Evolutionary conservation across 2,113 vertebrate genomes (phyloP).

Genomic region (Lophotis ruficrista): DNA sequence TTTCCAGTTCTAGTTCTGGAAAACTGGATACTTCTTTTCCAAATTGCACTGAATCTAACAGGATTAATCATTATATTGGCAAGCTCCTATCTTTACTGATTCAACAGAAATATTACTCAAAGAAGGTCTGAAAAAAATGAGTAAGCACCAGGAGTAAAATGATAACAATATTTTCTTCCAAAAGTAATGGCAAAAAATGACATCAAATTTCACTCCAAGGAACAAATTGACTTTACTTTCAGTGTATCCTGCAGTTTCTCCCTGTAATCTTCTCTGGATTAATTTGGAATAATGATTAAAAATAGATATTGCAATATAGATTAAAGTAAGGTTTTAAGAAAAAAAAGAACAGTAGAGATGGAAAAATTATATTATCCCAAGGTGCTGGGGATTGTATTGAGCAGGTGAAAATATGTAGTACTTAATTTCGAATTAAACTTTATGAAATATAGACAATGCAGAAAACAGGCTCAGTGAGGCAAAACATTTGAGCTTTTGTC

Average conservation of each 20-base stretch:
- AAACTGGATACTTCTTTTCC: neutral
- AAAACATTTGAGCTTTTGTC: neutral
- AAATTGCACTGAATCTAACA: neutral
- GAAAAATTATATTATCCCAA: neutral
- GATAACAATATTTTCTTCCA: neutral
- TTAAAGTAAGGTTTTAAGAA: neutral
- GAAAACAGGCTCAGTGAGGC: neutral
- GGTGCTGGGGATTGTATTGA: neutral
- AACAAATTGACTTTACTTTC: neutral
- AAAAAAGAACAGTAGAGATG: neutral
- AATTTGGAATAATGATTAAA: neutral
- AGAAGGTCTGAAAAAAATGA: neutral
- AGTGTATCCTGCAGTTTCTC: neutral
- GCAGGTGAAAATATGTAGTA: neutral
- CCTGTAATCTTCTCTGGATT: neutral
- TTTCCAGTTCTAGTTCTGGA: neutral
- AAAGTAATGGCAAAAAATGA: neutral
- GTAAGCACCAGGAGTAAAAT: neutral
- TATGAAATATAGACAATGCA: neutral
- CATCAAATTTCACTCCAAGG: neutral
- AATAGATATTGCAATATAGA: neutral
- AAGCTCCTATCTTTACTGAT: neutral
- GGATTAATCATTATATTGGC: neutral
- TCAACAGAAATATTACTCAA: neutral
- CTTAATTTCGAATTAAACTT: conserved; percentile 19